Evolutionary conservation across 2,797 vertebrate species (phyloP).

Genomic region (Threskiornis aethiopicus): DNA sequence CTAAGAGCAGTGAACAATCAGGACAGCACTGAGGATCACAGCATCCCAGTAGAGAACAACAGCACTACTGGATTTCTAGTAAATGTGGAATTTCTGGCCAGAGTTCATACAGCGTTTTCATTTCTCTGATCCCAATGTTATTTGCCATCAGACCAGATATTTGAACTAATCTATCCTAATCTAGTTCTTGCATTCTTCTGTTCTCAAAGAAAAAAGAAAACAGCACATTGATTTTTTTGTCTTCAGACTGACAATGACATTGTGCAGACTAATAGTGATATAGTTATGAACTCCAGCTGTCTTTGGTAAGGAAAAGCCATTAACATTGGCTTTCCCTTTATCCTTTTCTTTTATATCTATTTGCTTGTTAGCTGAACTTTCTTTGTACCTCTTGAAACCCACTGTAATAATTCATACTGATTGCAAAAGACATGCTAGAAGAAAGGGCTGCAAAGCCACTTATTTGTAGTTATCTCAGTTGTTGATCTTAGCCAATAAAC

Average conservation of each 20-base stretch:
- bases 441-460: constrained; percentile 59
- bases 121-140: constrained; percentile 9
- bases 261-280: constrained; percentile 45
- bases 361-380: constrained; percentile 64
- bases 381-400: constrained; percentile 47
- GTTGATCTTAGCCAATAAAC: constrained; percentile 63
- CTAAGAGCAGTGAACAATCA: not conserved
- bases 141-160: constrained; percentile 42
- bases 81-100: constrained; percentile 15
- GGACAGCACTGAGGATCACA: not conserved
- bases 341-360: constrained; percentile 47
- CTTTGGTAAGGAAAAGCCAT: constrained; percentile 57
- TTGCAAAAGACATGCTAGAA: constrained; percentile 51
- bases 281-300: constrained; percentile 68
- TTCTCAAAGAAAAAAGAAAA: constrained; percentile 34
- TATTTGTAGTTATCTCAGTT: constrained; percentile 61
- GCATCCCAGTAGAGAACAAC: not conserved
- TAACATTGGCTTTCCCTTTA: constrained; percentile 56
- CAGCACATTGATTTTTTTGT: constrained; percentile 12
- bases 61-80: not conserved
- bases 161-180: constrained; percentile 53
- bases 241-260: constrained; percentile 41
- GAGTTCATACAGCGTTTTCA: not conserved
- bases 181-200: constrained; percentile 45
- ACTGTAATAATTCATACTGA: constrained; percentile 49